Conservation (phyloP, 1,140 invertebrate species). For the Mesaphorura yosii region DNA sequence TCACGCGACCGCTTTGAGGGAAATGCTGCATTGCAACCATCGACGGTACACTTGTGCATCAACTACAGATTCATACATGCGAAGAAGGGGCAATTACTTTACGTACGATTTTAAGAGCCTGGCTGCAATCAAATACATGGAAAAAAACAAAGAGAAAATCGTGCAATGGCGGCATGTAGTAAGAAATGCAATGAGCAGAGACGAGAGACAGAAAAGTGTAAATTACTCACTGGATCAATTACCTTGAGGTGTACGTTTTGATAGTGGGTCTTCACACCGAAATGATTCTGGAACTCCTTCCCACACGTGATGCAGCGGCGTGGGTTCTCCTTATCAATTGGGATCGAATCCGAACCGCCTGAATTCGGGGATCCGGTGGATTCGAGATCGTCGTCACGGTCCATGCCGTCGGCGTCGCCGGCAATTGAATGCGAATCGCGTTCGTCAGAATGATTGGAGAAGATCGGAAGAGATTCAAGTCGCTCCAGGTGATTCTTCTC, state of each 20-base stretch:
- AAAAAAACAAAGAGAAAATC: too few species aligned
- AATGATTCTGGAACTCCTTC: conserved; percentile 87
- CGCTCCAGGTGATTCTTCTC: conserved; percentile 13
- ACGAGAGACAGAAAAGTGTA: too few species aligned
- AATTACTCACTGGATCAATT: conserved; percentile 1
- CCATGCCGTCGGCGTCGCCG: too few species aligned
- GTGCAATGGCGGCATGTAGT: too few species aligned
- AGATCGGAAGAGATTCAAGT: conserved; percentile 15
- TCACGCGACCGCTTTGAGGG: conserved; percentile 88
- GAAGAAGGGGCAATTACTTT: too few species aligned
- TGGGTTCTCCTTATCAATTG: conserved; percentile 29
- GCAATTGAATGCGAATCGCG: neutral
- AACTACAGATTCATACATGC: conserved; percentile 43
- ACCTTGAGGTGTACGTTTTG: conserved; percentile 86
- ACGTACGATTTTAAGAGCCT: too few species aligned
- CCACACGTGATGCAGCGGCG: conserved; percentile 80
- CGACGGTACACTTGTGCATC: conserved; percentile 90
- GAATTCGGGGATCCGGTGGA: conserved; percentile 8
- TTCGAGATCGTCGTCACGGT: neutral
- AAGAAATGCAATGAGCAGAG: too few species aligned
- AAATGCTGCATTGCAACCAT: conserved; percentile 91
- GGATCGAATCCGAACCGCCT: conserved; percentile 22
- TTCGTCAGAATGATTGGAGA: conserved; percentile 8
- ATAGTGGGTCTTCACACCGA: conserved; percentile 89
- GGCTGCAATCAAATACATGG: too few species aligned